Evolutionary conservation across 2,888 invertebrate genomes (phyloP).

Genomic region (Nesidiocoris tenuis): DNA sequence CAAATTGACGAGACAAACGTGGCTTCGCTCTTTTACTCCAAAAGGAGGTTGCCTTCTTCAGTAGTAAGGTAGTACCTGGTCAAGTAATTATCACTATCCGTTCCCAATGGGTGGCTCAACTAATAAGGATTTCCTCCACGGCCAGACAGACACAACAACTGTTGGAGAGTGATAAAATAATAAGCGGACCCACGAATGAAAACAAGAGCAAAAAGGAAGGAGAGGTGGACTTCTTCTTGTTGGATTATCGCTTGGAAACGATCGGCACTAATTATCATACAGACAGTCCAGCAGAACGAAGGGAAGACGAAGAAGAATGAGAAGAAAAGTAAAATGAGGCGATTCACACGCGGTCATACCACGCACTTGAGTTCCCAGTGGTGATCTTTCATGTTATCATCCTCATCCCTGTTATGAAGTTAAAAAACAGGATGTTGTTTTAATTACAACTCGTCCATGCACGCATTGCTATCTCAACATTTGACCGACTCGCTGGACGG

Average conservation of each 20-base stretch:
- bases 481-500: neutral
- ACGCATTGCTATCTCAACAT: neutral
- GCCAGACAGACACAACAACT: neutral
- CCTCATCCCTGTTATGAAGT: neutral
- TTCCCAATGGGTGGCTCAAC: conserved; percentile 22
- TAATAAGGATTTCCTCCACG: conserved; percentile 21
- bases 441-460: neutral
- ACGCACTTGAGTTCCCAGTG: neutral
- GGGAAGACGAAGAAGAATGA: neutral
- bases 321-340: neutral
- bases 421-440: neutral
- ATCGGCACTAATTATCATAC: conserved; percentile 19
- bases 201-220: neutral
- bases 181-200: conserved; percentile 15
- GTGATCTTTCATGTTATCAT: neutral
- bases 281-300: conserved; percentile 2
- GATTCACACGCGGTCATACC: neutral
- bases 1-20: too few relatives aligned
- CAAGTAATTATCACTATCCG: conserved; percentile 20
- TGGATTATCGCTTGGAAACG: conserved; percentile 22
- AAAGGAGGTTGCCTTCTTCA: neutral
- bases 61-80: neutral
- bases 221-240: neutral
- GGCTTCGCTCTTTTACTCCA: too few relatives aligned
- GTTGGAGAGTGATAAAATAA: conserved; percentile 29